Evolutionary conservation across 2,113 vertebrate genomes (phyloP).

Genomic region (Platanista minor): DNA sequence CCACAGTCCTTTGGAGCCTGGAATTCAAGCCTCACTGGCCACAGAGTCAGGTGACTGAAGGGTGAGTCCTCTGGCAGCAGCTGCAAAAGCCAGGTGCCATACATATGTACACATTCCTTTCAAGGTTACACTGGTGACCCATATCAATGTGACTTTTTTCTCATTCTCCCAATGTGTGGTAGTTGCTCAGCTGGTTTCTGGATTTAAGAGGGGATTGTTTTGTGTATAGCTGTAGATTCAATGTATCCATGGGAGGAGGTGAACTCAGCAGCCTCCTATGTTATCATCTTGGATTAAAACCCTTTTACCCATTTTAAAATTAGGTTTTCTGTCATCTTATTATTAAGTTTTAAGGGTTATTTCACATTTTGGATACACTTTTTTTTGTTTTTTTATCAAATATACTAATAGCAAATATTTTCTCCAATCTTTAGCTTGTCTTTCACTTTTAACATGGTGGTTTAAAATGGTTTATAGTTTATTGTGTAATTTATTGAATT

Average conservation of each 20-base stretch:
- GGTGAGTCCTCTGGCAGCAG: neutral
- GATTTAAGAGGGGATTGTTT: neutral
- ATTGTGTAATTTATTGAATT: neutral
- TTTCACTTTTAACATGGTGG: neutral
- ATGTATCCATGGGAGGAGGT: neutral
- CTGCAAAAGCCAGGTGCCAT: neutral
- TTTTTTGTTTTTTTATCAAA: neutral
- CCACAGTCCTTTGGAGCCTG: neutral
- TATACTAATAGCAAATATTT: neutral
- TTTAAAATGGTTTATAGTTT: neutral
- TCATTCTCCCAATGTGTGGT: neutral
- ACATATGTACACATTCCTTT: neutral
- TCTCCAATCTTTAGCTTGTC: neutral
- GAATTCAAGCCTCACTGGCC: neutral
- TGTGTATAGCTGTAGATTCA: neutral
- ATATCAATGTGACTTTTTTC: neutral
- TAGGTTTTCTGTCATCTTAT: neutral
- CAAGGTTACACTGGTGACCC: neutral
- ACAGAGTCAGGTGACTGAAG: neutral
- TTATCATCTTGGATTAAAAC: neutral
- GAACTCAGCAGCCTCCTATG: neutral
- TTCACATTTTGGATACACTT: neutral
- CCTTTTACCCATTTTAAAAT: neutral
- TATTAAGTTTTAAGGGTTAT: neutral
- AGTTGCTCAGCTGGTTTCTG: neutral